Evolutionary conservation across 2,113 vertebrate species (phyloP).

Genomic region (Pygoscelis adeliae): DNA sequence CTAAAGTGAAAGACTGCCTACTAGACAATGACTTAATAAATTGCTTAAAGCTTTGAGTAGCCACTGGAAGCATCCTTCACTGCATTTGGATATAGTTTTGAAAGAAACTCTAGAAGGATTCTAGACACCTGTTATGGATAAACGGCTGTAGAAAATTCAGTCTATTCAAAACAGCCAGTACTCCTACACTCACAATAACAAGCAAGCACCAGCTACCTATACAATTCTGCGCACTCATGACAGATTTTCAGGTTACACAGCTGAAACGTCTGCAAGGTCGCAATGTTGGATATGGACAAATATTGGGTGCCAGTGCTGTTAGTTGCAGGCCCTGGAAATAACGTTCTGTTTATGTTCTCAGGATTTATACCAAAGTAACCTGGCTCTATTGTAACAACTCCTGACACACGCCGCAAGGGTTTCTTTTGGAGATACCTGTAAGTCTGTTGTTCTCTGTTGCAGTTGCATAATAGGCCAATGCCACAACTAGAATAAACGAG

Average conservation of each 20-base stretch:
- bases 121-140: background rate
- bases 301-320: background rate
- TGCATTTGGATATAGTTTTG: background rate
- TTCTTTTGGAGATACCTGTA: background rate
- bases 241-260: background rate
- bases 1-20: background rate
- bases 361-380: background rate
- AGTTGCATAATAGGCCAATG: background rate
- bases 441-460: background rate
- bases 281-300: background rate
- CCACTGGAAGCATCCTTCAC: background rate
- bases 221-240: rapidly evolving
- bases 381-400: background rate
- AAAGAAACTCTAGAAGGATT: background rate
- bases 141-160: background rate
- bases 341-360: background rate
- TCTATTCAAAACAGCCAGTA: rapidly evolving
- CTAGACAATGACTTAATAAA: background rate
- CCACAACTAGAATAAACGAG: background rate
- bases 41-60: background rate
- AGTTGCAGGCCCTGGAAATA: background rate
- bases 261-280: background rate
- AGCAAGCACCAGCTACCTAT: background rate
- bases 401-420: background rate
- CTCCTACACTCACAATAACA: background rate